Evolutionary conservation across 2,113 vertebrate genomes (phyloP).

Genomic region (Corvus hawaiiensis): DNA sequence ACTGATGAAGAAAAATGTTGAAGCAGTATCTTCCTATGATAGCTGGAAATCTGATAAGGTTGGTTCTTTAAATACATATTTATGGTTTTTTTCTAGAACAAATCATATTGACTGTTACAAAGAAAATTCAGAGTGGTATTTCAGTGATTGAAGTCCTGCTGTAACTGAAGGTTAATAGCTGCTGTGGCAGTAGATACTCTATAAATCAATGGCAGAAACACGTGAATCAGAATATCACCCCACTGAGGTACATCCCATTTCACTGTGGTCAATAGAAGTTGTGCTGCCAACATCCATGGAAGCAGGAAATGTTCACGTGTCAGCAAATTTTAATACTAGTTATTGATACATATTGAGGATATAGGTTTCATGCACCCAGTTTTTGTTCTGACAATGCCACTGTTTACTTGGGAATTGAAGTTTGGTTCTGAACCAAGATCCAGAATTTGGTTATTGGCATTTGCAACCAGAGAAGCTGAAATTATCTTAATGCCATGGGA

Average conservation of each 20-base stretch:
- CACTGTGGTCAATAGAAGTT: background rate
- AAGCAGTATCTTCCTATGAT: background rate
- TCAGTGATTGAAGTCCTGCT: conserved; percentile 33
- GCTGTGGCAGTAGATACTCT: conserved; percentile 16
- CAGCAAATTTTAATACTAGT: background rate
- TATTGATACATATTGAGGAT: background rate
- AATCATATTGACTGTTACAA: background rate
- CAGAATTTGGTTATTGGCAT: background rate
- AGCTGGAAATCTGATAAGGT: background rate
- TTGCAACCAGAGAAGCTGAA: background rate
- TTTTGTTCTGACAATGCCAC: background rate
- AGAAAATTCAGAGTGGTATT: conserved; percentile 17
- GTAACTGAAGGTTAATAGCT: conserved; percentile 38
- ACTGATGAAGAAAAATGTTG: background rate
- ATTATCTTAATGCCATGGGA: background rate
- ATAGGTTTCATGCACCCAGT: background rate
- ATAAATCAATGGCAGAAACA: conserved; percentile 48
- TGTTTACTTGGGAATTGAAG: background rate
- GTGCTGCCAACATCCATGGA: background rate
- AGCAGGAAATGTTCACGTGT: background rate
- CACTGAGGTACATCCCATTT: background rate
- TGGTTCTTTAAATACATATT: background rate
- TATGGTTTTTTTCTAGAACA: background rate
- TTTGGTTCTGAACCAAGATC: background rate
- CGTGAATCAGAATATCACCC: background rate